Evolutionary conservation across 2,113 vertebrate species (phyloP), one percentile per base, ranked within the genome.

Genomic region (Stegostoma tigrinum): DNA sequence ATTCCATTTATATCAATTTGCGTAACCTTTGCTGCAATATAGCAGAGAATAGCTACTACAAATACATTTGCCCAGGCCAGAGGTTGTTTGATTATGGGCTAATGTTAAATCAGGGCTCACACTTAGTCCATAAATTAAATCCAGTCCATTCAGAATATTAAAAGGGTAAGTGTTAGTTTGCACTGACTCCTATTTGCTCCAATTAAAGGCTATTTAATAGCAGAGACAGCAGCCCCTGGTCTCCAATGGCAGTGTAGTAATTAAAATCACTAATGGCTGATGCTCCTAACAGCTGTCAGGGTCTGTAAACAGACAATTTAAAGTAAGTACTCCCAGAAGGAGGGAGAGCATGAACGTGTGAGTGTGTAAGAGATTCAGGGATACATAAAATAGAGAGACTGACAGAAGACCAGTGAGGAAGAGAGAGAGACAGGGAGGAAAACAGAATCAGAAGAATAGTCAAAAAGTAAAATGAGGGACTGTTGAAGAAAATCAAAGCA

Each of bases 231-330:
- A 55, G n/a, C 91, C 80, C n/a, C 91, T 94, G 91, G 66, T 68
- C 91, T 94, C 91, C 91, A 94, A 94, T 94, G 91, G 91, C 91
- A 94, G 91, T 45, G 91, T 38, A 94, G 66, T 94, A 94, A 94
- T 94, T 94, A 70, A 67, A 94, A 45, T 94, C 91, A 94, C 91
- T 94, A 94, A 94, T 94, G 91, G 91, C 61, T 94, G 91, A 94
- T 94, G 91, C 91, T 68, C 91, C 91, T 94, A 94, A 94, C 91
- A 94, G 91, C 91, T 94, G 91, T 94, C 91, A 70, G 91, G 66
- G 66, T 38, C 91, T 94, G 91, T 94, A 94, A 94, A 94, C 91
- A 94, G 61, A 94, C 66, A 68, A 94, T 94, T 94, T 70, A 94
- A 94, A 94, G n/a, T 94, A 94, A 94, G 91, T 68, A 94, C 91